phyloP scores from a whole-genome alignment of 2,797 vertebrate species.

The Muraenolepis orangiensis region DNA sequence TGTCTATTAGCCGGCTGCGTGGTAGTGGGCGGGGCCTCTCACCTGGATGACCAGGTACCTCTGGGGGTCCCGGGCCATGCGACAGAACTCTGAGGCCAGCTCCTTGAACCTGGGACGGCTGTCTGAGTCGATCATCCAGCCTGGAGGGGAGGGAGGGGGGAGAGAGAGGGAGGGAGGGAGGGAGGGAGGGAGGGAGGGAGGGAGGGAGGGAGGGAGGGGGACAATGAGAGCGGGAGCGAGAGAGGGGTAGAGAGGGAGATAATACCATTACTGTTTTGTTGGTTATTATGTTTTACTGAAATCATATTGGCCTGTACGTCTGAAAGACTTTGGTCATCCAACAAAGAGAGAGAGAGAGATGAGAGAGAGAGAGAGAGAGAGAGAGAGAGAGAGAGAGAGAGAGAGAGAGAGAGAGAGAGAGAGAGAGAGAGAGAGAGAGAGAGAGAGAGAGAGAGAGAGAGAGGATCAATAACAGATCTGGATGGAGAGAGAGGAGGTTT shows the following conservation, averaged over 20 bases:
- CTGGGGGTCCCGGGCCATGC: conserved; percentile 97
- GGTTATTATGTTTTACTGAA: too few species aligned
- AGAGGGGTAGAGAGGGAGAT: too few species aligned
- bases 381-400: background rate
- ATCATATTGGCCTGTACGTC: too few species aligned
- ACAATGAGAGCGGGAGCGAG: background rate
- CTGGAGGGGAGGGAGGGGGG: conserved; percentile 57
- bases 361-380: background rate
- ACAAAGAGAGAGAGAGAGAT: background rate
- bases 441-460: background rate
- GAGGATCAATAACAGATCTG: background rate
- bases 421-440: background rate
- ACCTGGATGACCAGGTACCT: conserved; percentile 98
- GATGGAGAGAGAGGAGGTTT: background rate
- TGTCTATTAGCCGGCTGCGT: too few species aligned
- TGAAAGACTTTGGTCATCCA: too few species aligned
- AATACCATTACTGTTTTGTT: too few species aligned
- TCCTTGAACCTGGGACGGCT: conserved; percentile 98
- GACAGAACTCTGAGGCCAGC: conserved; percentile 93
- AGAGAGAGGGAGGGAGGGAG: background rate
- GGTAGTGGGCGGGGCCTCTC: conserved; percentile 20
- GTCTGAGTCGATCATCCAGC: conserved; percentile 99
- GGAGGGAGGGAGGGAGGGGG: background rate
- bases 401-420: background rate
- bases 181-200: background rate